phyloP scores from a whole-genome alignment of 2,888 invertebrate species.

The Polymixis flavicincta region DNA sequence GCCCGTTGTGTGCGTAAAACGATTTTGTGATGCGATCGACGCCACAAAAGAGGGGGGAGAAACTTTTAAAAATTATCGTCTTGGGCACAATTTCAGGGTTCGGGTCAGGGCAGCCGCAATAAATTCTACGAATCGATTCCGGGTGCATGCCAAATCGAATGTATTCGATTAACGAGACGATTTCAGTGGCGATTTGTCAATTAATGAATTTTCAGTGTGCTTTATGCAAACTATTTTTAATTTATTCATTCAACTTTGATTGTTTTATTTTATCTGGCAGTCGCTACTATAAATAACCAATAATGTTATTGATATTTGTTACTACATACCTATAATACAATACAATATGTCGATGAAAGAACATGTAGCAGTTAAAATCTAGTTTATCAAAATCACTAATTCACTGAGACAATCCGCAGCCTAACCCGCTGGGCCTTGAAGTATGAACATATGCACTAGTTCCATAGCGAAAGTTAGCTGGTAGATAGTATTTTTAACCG shows the following conservation, averaged over 20 bases:
- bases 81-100: conserved; percentile 65
- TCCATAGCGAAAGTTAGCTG: no score
- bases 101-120: conserved; percentile 59
- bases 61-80: conserved; percentile 73
- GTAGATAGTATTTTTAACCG: no score
- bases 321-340: not conserved
- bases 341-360: not conserved
- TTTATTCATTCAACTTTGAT: conserved; percentile 4
- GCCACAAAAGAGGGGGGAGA: conserved; percentile 63
- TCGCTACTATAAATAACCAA: not conserved
- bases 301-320: not conserved
- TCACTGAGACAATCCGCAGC: no score
- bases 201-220: conserved; percentile 34
- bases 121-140: conserved; percentile 69
- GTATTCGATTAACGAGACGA: conserved; percentile 54
- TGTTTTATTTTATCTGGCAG: not conserved
- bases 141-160: conserved; percentile 59
- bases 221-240: conserved; percentile 15
- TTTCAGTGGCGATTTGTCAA: conserved; percentile 39
- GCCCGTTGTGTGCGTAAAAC: conserved; percentile 71
- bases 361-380: no score
- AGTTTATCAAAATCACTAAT: no score
- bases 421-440: no score
- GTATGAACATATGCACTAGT: no score
- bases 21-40: conserved; percentile 69